Base-by-base conservation (phyloP, 2,797 vertebrate genomes). In the Schizothorax lantsangensis region DNA sequence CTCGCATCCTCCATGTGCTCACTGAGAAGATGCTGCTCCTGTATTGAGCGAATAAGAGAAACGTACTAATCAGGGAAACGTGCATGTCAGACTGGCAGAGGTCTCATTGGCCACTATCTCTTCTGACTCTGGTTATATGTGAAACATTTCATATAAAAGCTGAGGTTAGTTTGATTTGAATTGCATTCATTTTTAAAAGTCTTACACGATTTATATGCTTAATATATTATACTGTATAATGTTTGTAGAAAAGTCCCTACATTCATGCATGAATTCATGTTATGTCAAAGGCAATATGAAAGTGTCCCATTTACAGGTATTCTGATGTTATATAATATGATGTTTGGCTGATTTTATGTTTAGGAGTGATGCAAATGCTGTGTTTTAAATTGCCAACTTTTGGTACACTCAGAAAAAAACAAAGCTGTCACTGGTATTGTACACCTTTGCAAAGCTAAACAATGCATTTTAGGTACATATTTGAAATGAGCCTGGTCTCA, bases 101-200 rank as follows among this genome's bases (percentile, higher is more conserved):
- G 74, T 69, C 74, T 85, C 73, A 85, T 79, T 85, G 84, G 84
- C 64, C 74, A 71, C 36, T 2, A 57, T 47, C 64, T 33, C 79
- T 15, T n/a, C 62, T 45, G 47, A 74, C 82, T 47, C 54, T 64
- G 7, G 19, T 54, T 84, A 10, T 49, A 52, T 49, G 11, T 54
- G 21, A 59, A 71, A 54, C 45, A 64, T 52, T 69, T 43, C 0
- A 38, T 47, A 26, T 57, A 12, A 81, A 68, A 21, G 45, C 45
- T 17, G 36, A 62, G 36, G 23, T 45, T 45, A 62, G 30, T 64
- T 40, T 26, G 40, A 69, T 40, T 40, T 4, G 3, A 78, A 33
- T 19, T 74, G 26, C 2, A 19, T 73, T 64, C 23, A 1, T 33
- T 75, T 78, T 38, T 78, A 6, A 26, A 59, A 26, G 36, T 15